Evolutionary conservation across 2,888 invertebrate genomes (phyloP), one percentile per base, ranked within the genome.

Genomic region (Malachius bipustulatus): DNA sequence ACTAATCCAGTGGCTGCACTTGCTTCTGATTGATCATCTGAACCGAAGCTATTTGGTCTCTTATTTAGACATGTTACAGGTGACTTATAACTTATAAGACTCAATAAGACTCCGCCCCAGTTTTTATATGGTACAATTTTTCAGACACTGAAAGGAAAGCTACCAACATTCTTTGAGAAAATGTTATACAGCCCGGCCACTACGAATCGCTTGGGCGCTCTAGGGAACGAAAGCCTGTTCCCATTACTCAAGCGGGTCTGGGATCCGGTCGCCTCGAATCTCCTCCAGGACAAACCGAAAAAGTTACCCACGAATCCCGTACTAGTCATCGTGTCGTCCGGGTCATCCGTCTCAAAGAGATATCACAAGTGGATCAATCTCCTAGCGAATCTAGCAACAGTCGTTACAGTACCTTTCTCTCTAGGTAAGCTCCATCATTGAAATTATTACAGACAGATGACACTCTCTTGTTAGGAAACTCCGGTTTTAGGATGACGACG

Each of bases 1-100:
- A 44, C 60, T 80, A 14, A 70, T 75, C 1, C 81, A 83, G 46
- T 88, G 88, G 88, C 57, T 88, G 16, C 85, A 88, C 57, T 64
- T 69, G 27, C 56, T 79, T 6, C 56, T 87, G 4, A 67, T 83
- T 45, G 82, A 84, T 41, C 64, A 73, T 49, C 60, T 84, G 30
- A 75, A 72, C 32, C 66, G 69, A 11, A 66, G 69, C 3, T 78
- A 80, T 53, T 66, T 85, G 45, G 71, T 75, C 1, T 73, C 75
- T 4, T 87, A 87, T 59, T 64, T 85, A 11, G 84, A 87, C 51
- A 77, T 83, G 32, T 59, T 87, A 44, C 84, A 84, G 65, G 79
- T 75, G 41, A 40, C n/a, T 35, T 33, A 39, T 28, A 27, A 28
- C 14, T 24, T 15, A 32, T 31, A 30, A 34, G 34, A 28, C 8